Evolutionary conservation across 2,797 vertebrate species (phyloP).

Genomic region (Hybognathus amarus): DNA sequence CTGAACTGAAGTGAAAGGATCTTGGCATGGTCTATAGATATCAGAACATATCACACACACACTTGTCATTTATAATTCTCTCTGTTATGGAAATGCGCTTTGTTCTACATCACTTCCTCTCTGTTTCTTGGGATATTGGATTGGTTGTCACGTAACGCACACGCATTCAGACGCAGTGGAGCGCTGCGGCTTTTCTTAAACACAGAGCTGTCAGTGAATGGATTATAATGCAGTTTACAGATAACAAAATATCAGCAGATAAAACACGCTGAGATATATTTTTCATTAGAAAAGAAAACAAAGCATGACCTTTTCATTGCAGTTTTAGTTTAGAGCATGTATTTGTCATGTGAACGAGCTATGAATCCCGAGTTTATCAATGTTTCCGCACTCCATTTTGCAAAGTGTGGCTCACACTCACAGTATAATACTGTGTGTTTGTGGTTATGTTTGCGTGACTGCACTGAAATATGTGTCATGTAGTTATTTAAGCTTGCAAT

Average conservation of each 20-base stretch:
- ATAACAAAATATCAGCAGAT: constrained; percentile 25
- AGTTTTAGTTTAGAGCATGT: not conserved
- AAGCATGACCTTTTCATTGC: not conserved
- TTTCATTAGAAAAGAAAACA: not conserved
- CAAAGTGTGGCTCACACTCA: not conserved
- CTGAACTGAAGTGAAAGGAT: constrained; percentile 9
- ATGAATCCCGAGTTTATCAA: not conserved
- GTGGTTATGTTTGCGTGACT: not conserved
- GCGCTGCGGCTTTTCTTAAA: constrained; percentile 24
- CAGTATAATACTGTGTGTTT: not conserved
- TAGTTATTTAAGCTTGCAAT: not conserved
- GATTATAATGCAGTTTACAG: constrained; percentile 41
- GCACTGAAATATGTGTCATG: not conserved
- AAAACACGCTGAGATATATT: not conserved
- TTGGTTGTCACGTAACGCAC: constrained; percentile 11
- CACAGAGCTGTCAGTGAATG: constrained; percentile 34
- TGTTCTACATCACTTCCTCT: constrained; percentile 39
- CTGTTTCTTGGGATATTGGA: constrained; percentile 15
- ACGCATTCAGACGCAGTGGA: constrained; percentile 28
- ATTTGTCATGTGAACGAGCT: not conserved
- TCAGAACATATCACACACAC: constrained; percentile 27
- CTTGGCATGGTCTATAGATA: not conserved
- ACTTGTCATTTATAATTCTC: constrained; percentile 15
- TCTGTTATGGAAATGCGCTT: constrained; percentile 39
- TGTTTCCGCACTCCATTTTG: not conserved